A percentile compares a stretch with the other conserved stretches of the same genome.
These are phyloP conservation scores for Aporophyla nigra DNA, from an alignment of 2,888 invertebrate genomes.

Conservation along the genomic window DNA sequence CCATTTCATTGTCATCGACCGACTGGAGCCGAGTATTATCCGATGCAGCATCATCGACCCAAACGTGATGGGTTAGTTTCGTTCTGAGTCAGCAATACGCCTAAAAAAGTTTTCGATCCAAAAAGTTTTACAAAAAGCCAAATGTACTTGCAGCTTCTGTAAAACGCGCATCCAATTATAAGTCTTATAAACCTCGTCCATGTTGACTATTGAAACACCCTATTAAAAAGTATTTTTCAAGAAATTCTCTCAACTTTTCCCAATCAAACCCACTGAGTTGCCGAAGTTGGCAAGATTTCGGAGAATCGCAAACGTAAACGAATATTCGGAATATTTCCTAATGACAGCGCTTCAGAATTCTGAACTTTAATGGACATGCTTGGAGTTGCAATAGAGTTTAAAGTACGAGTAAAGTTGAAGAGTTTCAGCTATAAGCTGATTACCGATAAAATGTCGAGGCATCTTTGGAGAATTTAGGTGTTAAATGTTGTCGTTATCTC, in stretches of 20 bases:
- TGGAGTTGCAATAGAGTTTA: neutral
- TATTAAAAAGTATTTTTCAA: neutral
- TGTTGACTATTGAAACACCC: neutral
- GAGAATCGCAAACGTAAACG: neutral
- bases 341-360: conserved; percentile 24
- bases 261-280: neutral
- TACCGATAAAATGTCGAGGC: neutral
- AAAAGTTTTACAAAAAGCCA: too few species aligned
- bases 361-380: conserved; percentile 10
- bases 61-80: too few species aligned
- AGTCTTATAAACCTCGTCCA: neutral
- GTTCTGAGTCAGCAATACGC: too few species aligned
- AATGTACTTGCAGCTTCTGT: neutral
- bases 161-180: neutral
- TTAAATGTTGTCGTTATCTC: neutral
- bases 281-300: conserved; percentile 5
- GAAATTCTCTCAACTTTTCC: conserved; percentile 11
- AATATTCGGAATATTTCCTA: conserved; percentile 13
- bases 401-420: neutral
- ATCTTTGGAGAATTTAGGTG: conserved; percentile 1
- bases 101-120: too few species aligned
- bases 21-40: too few species aligned
- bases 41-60: too few species aligned
- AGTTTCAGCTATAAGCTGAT: neutral
- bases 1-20: too few species aligned